phyloP scores from a whole-genome alignment of 2,797 vertebrate species.

The Mus caroli region DNA sequence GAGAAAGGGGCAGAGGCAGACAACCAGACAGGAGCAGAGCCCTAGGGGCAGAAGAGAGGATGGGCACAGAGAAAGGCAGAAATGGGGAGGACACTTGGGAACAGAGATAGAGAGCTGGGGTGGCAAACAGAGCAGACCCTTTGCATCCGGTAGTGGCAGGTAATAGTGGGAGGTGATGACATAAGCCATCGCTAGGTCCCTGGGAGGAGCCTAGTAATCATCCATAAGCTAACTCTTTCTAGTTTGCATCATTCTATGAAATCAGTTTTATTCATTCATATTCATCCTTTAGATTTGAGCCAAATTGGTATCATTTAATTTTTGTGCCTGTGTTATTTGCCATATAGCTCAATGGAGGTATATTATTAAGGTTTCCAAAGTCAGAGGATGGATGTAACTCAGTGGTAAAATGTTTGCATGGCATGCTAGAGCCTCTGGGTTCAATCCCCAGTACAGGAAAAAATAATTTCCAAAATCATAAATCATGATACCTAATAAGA shows the following conservation, averaged over 20 bases:
- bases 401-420: background rate
- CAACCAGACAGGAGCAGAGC: background rate
- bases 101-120: background rate
- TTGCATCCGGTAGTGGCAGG: background rate
- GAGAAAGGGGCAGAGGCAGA: background rate
- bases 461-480: constrained; percentile 48
- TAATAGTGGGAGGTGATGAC: background rate
- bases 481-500: constrained; percentile 31
- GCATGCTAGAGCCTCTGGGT: background rate
- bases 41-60: background rate
- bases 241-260: constrained; percentile 50
- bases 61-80: background rate
- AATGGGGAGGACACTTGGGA: background rate
- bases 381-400: background rate
- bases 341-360: background rate
- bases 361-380: background rate
- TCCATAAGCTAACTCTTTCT: background rate
- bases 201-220: background rate
- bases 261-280: constrained; percentile 42
- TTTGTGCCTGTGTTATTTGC: constrained; percentile 9
- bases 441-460: background rate
- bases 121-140: background rate
- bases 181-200: background rate
- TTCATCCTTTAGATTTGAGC: constrained; percentile 48
- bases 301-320: background rate